Evolutionary conservation across 2,888 invertebrate species (phyloP).

Genomic region (Galerucella pusilla): DNA sequence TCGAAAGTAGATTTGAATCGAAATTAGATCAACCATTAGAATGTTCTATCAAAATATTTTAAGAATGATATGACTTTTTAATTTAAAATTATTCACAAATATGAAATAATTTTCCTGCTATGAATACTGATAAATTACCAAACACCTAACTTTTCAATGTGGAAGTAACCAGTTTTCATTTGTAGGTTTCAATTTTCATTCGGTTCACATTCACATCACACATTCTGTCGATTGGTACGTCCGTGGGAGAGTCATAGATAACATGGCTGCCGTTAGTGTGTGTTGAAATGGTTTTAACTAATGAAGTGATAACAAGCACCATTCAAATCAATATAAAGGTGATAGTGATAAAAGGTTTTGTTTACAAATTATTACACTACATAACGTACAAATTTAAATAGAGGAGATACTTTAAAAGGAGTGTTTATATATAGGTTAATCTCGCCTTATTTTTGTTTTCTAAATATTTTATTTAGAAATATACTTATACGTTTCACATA

Average conservation of each 20-base stretch:
- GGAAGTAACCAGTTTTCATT: conserved; percentile 1
- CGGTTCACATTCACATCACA: conserved; percentile 18
- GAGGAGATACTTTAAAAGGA: conserved; percentile 35
- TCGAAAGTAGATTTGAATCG: no score
- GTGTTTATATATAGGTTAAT: conserved; percentile 63
- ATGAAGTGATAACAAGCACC: conserved; percentile 59
- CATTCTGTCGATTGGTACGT: conserved; percentile 31
- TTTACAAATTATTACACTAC: conserved; percentile 35
- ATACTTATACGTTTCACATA: conserved; percentile 28
- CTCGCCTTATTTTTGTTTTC: conserved; percentile 52
- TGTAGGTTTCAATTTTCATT: conserved; percentile 24
- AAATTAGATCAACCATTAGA: no score
- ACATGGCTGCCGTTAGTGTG: conserved; percentile 65
- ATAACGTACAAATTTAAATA: conserved; percentile 21
- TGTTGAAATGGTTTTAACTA: conserved; percentile 59
- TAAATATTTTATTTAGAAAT: conserved; percentile 42
- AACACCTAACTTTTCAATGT: neutral
- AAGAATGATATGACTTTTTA: no score
- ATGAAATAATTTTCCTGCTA: neutral
- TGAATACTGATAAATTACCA: neutral
- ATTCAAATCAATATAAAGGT: conserved; percentile 54
- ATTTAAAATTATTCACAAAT: neutral
- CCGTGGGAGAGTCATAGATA: conserved; percentile 62
- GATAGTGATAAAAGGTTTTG: conserved; percentile 49
- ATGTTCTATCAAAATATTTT: no score